phyloP scores from a whole-genome alignment of 2,888 invertebrate genomes.

The Metacarcinus magister region DNA sequence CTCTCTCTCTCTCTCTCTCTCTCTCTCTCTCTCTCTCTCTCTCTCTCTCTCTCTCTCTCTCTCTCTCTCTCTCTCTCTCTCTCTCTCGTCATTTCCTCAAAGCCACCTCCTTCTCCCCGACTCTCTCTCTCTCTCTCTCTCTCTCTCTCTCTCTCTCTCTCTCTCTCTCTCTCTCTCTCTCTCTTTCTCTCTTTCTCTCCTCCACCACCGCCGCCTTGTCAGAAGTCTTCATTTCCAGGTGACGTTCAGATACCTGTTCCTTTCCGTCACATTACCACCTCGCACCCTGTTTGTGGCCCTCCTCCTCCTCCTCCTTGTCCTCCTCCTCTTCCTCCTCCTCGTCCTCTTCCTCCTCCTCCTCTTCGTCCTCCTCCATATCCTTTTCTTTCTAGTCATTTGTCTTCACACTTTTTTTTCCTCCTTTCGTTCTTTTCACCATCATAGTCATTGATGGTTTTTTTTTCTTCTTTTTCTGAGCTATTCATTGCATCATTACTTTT shows the following conservation, averaged over 20 bases:
- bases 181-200: background rate
- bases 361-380: background rate
- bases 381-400: background rate
- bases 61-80: slow-evolving; percentile 30
- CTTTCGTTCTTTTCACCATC: background rate
- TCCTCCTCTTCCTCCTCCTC: background rate
- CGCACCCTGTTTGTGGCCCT: background rate
- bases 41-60: slow-evolving; percentile 53
- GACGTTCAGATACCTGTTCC: slow-evolving; percentile 43
- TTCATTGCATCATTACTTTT: background rate
- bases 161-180: background rate
- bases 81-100: slow-evolving; percentile 26
- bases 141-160: background rate
- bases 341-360: slow-evolving; percentile 26
- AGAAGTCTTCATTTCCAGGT: slow-evolving; percentile 50
- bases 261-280: slow-evolving; percentile 61
- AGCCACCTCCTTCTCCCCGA: slow-evolving; percentile 22
- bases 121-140: slow-evolving; percentile 21
- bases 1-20: slow-evolving; percentile 32
- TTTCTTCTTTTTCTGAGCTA: background rate
- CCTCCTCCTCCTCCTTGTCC: slow-evolving; percentile 26
- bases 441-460: background rate
- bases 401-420: background rate
- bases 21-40: slow-evolving; percentile 55
- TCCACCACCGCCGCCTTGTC: slow-evolving; percentile 42